These are phyloP conservation scores for Passer domesticus DNA, from an alignment of 2,113 vertebrate species.

Conservation along the genomic window DNA sequence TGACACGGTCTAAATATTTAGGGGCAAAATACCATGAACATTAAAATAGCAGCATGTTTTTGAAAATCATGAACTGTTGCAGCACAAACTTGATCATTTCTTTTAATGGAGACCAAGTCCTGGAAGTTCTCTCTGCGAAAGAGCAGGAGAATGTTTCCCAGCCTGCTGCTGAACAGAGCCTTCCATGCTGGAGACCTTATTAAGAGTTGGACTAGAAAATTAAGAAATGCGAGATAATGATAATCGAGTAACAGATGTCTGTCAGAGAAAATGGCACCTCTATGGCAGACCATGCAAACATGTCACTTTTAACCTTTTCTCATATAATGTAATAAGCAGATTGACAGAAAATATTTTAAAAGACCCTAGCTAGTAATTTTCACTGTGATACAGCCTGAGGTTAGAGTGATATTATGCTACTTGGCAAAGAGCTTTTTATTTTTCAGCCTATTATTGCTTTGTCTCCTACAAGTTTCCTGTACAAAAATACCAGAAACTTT, in stretches of 20 bases:
- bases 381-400: constrained; percentile 25
- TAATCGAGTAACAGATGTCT: constrained; percentile 36
- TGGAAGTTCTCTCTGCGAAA: neutral
- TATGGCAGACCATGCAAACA: constrained; percentile 14
- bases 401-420: constrained; percentile 20
- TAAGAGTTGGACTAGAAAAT: constrained; percentile 40
- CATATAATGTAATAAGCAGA: neutral
- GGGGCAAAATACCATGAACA: neutral
- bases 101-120: neutral
- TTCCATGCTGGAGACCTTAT: constrained; percentile 13
- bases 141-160: neutral
- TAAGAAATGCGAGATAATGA: constrained; percentile 46
- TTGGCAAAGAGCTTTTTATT: constrained; percentile 31
- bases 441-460: constrained; percentile 39
- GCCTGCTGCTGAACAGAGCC: neutral
- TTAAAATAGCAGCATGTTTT: constrained; percentile 63
- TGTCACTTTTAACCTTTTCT: neutral
- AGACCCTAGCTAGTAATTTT: constrained; percentile 56
- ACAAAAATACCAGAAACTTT: constrained; percentile 29
- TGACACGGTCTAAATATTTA: constrained; percentile 56
- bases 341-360: constrained; percentile 57
- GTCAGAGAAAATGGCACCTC: constrained; percentile 50
- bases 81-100: constrained; percentile 40
- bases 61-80: constrained; percentile 42
- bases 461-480: neutral